Percentiles rank a stretch among this genome's conserved stretches.
phyloP scores from a whole-genome alignment of 2,797 vertebrate species.

The Enteromius viviparus region DNA sequence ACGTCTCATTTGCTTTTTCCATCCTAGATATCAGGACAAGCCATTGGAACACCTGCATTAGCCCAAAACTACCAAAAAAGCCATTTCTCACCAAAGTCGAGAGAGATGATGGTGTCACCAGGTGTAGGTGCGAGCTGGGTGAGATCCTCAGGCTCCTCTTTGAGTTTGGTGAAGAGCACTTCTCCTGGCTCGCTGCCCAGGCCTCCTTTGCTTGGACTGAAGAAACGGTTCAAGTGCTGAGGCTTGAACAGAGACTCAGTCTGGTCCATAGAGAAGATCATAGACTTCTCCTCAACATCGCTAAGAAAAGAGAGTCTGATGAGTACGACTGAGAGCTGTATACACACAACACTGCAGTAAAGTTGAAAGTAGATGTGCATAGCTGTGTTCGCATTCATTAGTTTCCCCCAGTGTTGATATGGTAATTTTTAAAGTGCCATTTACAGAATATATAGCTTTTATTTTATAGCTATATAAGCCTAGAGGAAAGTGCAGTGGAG shows the following conservation, averaged over 20 bases:
- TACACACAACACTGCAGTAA: background rate
- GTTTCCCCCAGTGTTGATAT: too few relatives aligned
- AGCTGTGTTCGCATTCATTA: background rate
- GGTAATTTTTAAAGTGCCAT: too few relatives aligned
- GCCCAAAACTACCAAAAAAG: background rate
- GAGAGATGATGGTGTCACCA: slow-evolving; percentile 88
- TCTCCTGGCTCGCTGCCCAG: slow-evolving; percentile 75
- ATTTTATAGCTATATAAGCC: too few relatives aligned
- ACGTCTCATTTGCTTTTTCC: background rate
- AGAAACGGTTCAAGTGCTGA: slow-evolving; percentile 81
- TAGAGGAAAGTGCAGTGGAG: too few relatives aligned
- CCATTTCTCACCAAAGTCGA: slow-evolving; percentile 86
- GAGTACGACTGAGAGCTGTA: background rate
- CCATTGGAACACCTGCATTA: background rate
- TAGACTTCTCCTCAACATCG: slow-evolving; percentile 90
- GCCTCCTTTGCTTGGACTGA: slow-evolving; percentile 62
- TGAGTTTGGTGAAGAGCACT: slow-evolving; percentile 87
- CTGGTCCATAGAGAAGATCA: slow-evolving; percentile 95
- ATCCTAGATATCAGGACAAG: background rate
- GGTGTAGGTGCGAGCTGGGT: slow-evolving; percentile 91
- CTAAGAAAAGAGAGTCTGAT: slow-evolving; percentile 67
- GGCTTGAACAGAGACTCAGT: slow-evolving; percentile 92
- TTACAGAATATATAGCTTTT: too few relatives aligned
- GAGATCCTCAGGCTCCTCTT: slow-evolving; percentile 95
- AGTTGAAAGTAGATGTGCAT: background rate